Evolutionary conservation across 2,797 vertebrate species (phyloP), one percentile per base, ranked within the genome.

Genomic region (Rhadinocentrus ornatus): DNA sequence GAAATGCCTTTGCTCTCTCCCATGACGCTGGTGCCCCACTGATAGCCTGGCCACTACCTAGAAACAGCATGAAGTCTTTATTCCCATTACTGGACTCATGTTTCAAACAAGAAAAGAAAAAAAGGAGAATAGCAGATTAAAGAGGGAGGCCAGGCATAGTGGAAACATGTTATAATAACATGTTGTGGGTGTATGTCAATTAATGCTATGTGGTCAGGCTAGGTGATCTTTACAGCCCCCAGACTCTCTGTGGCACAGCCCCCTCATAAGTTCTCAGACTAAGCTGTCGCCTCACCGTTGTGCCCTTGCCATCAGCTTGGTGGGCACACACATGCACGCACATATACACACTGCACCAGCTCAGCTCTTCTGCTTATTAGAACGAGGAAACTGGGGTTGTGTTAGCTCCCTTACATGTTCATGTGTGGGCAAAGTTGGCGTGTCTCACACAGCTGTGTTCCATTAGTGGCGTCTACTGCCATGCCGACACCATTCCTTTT

Each of bases 401-500:
- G 82, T 73, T 69, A 80, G 66, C 35, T 71, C 34, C 69, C 71
- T 88, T 76, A 62, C 67, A 85, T 87, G 75, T 87, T 84, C 88
- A 80, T 69, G 69, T 88, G 89, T 91, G 89, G 88, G 86, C 83
- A 80, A 83, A 58, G 80, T 63, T 89, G 88, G 82, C 82, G 74
- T 87, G 88, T 88, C 87, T 83, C 61, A 74, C 80, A 84, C 94
- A 94, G 90, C 91, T 94, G 92, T 84, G 75, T 80, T 86, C 83
- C 87, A 93, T 94, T 93, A 93, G 86, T 69, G 81, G 85, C 76
- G 78, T 91, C 91, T 93, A 76, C 85, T 81, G 80, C 88, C 88
- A 81, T 89, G 69, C 89, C 31, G 44, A 82, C 83, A 76, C 78
- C 67, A 61, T 74, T 89, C 66, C 77, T 85, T 68, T 69, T 77